Percentiles rank a stretch among this genome's conserved stretches.
phyloP scores from a whole-genome alignment of 2,888 invertebrate genomes.

The Drosophila tripunctata region DNA sequence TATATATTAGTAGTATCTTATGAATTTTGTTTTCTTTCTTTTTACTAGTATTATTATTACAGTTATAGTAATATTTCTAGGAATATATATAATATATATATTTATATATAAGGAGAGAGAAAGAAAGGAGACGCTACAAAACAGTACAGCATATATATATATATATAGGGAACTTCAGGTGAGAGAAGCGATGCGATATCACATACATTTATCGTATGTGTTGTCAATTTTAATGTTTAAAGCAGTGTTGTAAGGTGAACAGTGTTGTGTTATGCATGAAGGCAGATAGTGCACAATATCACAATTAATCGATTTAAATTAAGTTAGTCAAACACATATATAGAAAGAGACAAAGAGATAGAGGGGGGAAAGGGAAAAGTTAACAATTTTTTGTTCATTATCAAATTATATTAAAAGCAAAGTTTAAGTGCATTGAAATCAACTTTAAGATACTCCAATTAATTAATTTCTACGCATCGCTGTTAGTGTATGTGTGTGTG shows the following conservation, averaged over 20 bases:
- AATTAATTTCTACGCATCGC: constrained; percentile 44
- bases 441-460: constrained; percentile 35
- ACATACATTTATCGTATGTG: constrained; percentile 12
- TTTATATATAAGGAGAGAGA: constrained; percentile 4
- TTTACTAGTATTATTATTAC: constrained; percentile 33
- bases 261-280: constrained; percentile 36
- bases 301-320: constrained; percentile 25
- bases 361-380: neutral
- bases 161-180: constrained; percentile 28
- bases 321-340: constrained; percentile 18
- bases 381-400: constrained; percentile 1
- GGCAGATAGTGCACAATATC: constrained; percentile 25
- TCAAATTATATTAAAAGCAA: constrained; percentile 23
- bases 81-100: constrained; percentile 19
- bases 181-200: constrained; percentile 37
- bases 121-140: constrained; percentile 32
- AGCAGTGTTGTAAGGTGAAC: constrained; percentile 16
- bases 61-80: constrained; percentile 23
- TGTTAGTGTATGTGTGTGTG: constrained; percentile 42
- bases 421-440: constrained; percentile 54
- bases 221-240: constrained; percentile 13
- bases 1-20: constrained; percentile 41
- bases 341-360: constrained; percentile 1
- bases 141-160: constrained; percentile 29
- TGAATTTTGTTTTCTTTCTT: neutral